A percentile compares a stretch with the other conserved stretches of the same genome.
Evolutionary conservation across 2,113 vertebrate species (phyloP).

Genomic region (Anarhynchus alexandrinus): DNA sequence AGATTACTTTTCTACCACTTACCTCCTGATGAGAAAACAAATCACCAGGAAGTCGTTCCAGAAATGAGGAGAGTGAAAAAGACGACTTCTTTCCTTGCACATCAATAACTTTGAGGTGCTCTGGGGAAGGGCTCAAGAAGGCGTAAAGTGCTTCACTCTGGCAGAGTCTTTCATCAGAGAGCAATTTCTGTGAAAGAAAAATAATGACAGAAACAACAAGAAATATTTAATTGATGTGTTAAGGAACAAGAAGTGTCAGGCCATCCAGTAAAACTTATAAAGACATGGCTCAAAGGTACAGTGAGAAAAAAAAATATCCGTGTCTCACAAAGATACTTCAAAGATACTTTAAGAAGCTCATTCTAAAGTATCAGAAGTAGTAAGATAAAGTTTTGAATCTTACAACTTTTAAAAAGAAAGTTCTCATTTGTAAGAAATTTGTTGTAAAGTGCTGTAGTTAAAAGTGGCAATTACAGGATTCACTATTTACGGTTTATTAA

Average conservation of each 20-base stretch:
- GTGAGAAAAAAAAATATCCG: not conserved
- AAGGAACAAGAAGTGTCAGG: not conserved
- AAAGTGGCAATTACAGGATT: not conserved
- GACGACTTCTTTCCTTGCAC: slow-evolving; percentile 91
- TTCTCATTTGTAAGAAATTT: not conserved
- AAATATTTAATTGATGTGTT: too few relatives aligned
- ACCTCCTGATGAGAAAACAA: slow-evolving; percentile 98
- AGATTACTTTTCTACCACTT: slow-evolving; percentile 34
- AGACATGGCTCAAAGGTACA: not conserved
- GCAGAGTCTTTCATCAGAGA: slow-evolving; percentile 93
- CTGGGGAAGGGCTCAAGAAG: slow-evolving; percentile 95
- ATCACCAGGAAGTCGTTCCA: slow-evolving; percentile 94
- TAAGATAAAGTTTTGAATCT: not conserved
- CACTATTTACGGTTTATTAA: not conserved
- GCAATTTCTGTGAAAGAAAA: slow-evolving; percentile 79
- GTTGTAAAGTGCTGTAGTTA: not conserved
- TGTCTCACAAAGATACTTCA: not conserved
- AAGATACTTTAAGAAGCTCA: not conserved
- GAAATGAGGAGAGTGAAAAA: slow-evolving; percentile 94
- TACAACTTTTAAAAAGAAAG: not conserved
- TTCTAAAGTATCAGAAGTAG: not conserved
- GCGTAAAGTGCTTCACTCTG: slow-evolving; percentile 98
- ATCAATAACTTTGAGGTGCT: slow-evolving; percentile 92
- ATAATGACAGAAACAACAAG: not conserved
- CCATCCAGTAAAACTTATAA: not conserved